Evolutionary conservation across 2,797 vertebrate species (phyloP), one percentile per base, ranked within the genome.

Genomic region (Vultur gryphus): DNA sequence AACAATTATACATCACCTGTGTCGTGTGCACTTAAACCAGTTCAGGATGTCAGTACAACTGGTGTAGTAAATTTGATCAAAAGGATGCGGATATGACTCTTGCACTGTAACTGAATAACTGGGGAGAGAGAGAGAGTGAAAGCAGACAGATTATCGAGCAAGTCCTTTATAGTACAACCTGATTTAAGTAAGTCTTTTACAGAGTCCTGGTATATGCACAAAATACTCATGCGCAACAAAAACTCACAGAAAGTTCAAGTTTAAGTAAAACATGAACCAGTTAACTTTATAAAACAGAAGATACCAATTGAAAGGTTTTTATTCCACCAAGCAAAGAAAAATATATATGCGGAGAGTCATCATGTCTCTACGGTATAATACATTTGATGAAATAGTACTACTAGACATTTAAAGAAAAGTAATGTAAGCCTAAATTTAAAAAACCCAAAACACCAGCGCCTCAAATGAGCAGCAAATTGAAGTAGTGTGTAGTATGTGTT

Each of bases 1-100:
- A 28, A 59, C 19, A 69, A 65, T 49, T n/a, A 71, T 90, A 43
- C 59, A 96, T 98, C 95, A 99, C 99, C 99, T 99, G 99, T 99
- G 99, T 77, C 98, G 98, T 5, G 99, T 99, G 97, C 99, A 99
- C 96, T 99, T 99, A 97, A 99, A 99, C 99, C 99, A 99, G 97
- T 99, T 99, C 15, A 99, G 98, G 95, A 99, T 99, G 97, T 99
- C 99, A 8, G 99, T 98, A 97, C 99, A 99, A 97, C 99, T 99
- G 88, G 99, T 99, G 97, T 99, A 99, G 95, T 99, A 99, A 92
- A 99, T 96, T 97, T 99, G 99, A 96, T 99, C 99, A 93, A 98
- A 99, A 20, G 99, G 99, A 96, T 99, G 99, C 0, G 99, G 99
- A 52, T 99, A 99, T 0, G 99, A 99, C 98, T 99, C 99, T 97